A percentile compares a stretch with the other conserved stretches of the same genome.
Evolutionary conservation across 2,113 vertebrate genomes (phyloP).

Genomic region (Pterocles burchelli): DNA sequence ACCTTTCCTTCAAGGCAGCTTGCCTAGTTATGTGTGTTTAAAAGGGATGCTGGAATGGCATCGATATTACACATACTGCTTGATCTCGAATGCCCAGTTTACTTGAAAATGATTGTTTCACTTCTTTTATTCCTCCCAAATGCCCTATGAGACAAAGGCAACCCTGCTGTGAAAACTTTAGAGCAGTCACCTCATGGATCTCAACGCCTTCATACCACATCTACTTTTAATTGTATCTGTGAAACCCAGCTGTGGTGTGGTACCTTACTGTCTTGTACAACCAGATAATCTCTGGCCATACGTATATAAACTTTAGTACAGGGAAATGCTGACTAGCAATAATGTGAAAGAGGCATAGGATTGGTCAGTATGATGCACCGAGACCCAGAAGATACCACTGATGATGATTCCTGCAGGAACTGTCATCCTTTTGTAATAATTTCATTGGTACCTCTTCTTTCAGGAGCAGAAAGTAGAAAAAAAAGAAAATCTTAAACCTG

Average conservation of each 20-base stretch:
- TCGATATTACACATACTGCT: not conserved
- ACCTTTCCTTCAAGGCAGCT: not conserved
- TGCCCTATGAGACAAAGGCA: not conserved
- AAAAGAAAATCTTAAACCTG: not conserved
- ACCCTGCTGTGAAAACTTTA: not conserved
- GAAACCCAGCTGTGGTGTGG: not conserved
- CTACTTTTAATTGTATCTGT: not conserved
- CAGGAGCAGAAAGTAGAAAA: not conserved
- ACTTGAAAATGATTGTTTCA: not conserved
- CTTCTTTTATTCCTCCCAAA: not conserved
- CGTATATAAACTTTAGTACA: accelerated
- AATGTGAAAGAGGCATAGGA: not conserved
- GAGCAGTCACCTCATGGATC: not conserved
- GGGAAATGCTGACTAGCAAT: not conserved
- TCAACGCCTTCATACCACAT: not conserved
- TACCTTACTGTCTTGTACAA: not conserved
- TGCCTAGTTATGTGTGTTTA: not conserved
- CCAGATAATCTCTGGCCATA: not conserved
- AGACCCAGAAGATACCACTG: not conserved
- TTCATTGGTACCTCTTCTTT: not conserved
- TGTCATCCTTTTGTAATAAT: not conserved
- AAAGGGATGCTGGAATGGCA: not conserved
- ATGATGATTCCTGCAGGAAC: not conserved
- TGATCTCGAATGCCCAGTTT: not conserved
- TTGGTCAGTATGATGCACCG: not conserved